A percentile compares a stretch with the other conserved stretches of the same genome.
Conservation (phyloP, 2,888 invertebrate genomes). For the Agapostemon virescens region DNA sequence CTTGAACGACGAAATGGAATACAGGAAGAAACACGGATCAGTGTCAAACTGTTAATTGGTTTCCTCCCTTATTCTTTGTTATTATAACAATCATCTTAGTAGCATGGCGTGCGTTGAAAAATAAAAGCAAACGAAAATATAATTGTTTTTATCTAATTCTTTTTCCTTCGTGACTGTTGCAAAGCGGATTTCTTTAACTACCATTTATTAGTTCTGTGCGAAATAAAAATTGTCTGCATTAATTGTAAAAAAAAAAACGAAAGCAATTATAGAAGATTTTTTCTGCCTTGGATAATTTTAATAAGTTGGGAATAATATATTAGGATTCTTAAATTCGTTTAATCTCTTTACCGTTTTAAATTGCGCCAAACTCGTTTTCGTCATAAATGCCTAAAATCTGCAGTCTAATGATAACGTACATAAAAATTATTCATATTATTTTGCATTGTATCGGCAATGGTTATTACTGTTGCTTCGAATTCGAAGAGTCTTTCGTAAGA, state of each 20-base stretch:
- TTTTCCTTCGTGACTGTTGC: not conserved
- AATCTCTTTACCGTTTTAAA: not conserved
- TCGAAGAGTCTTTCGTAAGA: constrained; percentile 15
- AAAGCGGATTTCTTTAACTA: not conserved
- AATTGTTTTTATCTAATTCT: not conserved
- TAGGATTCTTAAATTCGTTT: not conserved
- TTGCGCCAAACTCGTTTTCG: not conserved
- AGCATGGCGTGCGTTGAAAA: not conserved
- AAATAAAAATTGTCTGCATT: not conserved
- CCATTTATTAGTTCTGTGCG: not conserved
- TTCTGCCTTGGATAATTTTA: not conserved
- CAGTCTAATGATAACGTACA: not conserved
- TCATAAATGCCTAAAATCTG: not conserved
- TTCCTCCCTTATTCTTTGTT: too few species aligned
- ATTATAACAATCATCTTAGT: too few species aligned
- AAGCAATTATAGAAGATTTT: not conserved
- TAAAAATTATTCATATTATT: constrained; percentile 9
- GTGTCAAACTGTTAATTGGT: too few species aligned
- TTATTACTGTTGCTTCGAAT: constrained; percentile 8
- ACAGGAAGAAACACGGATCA: too few species aligned
- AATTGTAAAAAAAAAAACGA: not conserved
- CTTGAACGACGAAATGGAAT: not conserved
- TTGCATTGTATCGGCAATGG: not conserved
- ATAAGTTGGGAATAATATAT: not conserved
- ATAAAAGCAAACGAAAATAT: not conserved